Percentiles rank a stretch among this genome's conserved stretches.
Conservation (phyloP, 2,797 vertebrate genomes). For the Bufotes viridis region DNA sequence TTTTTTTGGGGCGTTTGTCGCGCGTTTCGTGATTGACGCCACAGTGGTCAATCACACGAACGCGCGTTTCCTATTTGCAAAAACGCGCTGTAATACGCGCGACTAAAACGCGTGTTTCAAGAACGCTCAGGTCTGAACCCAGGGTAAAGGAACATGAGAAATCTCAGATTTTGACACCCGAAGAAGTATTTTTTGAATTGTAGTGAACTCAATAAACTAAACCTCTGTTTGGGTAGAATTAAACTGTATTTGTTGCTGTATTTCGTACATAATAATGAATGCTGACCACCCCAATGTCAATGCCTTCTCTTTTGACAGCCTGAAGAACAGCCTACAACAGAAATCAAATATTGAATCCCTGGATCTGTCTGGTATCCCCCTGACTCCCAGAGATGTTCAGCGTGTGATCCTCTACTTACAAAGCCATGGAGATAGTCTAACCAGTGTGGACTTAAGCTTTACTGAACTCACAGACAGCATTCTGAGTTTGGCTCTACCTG, state of each 20-base stretch:
- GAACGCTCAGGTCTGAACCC: no score
- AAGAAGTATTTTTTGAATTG: no score
- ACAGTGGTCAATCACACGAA: no score
- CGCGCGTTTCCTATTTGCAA: no score
- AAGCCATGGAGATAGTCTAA: conserved; percentile 80
- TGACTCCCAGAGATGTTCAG: conserved; percentile 82
- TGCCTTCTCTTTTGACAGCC: conserved; percentile 70
- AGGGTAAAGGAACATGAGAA: no score
- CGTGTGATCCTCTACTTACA: conserved; percentile 87
- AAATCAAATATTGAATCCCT: conserved; percentile 83
- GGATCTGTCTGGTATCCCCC: conserved; percentile 85
- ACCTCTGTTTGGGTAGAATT: no score
- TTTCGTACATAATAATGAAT: neutral
- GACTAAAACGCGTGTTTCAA: no score
- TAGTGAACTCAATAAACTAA: no score
- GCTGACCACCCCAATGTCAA: neutral
- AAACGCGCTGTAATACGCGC: no score
- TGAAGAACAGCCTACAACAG: conserved; percentile 89
- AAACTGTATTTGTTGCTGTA: neutral
- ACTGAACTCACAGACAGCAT: conserved; percentile 86
- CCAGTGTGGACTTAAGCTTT: conserved; percentile 91
- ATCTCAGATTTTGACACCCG: no score
- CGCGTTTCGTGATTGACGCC: no score
- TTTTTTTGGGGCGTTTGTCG: no score
- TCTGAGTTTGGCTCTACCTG: conserved; percentile 82